phyloP scores from a whole-genome alignment of 1,140 invertebrate species.

The Drosophila burlai region DNA sequence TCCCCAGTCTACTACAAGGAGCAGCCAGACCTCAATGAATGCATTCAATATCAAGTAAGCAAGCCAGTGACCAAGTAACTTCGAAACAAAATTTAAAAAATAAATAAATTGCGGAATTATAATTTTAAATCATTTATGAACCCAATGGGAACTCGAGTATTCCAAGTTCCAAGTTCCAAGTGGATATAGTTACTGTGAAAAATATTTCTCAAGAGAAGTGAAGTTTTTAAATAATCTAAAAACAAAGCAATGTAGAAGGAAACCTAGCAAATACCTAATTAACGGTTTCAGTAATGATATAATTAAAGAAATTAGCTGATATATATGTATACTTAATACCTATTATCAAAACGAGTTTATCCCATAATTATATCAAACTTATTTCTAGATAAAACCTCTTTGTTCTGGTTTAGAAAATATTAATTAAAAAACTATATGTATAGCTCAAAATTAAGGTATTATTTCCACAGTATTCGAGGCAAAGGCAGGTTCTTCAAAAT shows the following conservation, averaged over 20 bases:
- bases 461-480: neutral
- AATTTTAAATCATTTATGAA: neutral
- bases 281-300: too few species aligned
- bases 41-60: slow-evolving; percentile 85
- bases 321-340: neutral
- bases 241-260: neutral
- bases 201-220: neutral
- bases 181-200: neutral
- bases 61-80: slow-evolving; percentile 10
- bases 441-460: neutral
- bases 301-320: neutral
- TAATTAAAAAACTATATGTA: neutral
- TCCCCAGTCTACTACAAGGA: slow-evolving; percentile 85
- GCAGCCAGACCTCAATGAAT: slow-evolving; percentile 84
- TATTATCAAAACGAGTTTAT: neutral
- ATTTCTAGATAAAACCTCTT: slow-evolving; percentile 12
- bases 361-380: neutral
- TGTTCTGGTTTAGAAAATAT: slow-evolving; percentile 7
- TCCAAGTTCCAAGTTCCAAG: neutral
- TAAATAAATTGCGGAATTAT: neutral
- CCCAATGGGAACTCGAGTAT: neutral
- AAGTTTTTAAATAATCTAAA: neutral
- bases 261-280: neutral
- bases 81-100: neutral
- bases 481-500: neutral